Percentiles rank a stretch among this genome's conserved stretches.
phyloP scores from a whole-genome alignment of 2,888 invertebrate genomes.

The Synergus japonicus region DNA sequence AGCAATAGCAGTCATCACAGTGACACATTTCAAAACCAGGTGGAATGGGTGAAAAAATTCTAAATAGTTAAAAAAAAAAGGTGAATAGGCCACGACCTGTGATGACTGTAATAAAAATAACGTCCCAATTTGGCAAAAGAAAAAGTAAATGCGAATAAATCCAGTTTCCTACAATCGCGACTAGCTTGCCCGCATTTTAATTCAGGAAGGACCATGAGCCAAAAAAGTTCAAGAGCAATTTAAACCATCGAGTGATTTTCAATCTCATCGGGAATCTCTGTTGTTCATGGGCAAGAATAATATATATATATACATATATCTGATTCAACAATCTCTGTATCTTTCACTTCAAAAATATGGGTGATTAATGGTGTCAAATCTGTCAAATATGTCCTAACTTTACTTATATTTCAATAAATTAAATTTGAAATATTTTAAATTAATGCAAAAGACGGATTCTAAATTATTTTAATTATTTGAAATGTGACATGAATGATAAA shows the following conservation, averaged over 20 bases:
- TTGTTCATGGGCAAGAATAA: not conserved
- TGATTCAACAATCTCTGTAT: not conserved
- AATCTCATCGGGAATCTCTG: not conserved
- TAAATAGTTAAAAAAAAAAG: too few species aligned
- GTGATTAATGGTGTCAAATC: not conserved
- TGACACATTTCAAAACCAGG: too few species aligned
- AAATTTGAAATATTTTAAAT: not conserved
- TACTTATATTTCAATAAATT: not conserved
- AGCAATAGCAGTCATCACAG: too few species aligned
- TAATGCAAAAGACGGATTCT: not conserved
- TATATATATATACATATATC: not conserved
- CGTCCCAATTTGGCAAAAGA: not conserved
- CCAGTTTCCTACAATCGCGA: not conserved
- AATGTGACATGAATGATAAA: constrained; percentile 1
- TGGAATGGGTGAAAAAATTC: too few species aligned
- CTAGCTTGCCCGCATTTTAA: not conserved
- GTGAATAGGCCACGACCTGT: too few species aligned
- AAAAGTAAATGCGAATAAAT: constrained; percentile 4
- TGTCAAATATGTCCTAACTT: too few species aligned
- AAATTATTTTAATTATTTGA: not conserved
- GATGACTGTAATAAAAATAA: not conserved
- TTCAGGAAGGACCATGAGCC: constrained; percentile 7
- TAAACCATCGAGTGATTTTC: not conserved
- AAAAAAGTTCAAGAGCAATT: not conserved
- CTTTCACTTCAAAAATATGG: not conserved